Evolutionary conservation across 2,113 vertebrate species (phyloP), one percentile per base, ranked within the genome.

Genomic region (Tympanuchus pallidicinctus): DNA sequence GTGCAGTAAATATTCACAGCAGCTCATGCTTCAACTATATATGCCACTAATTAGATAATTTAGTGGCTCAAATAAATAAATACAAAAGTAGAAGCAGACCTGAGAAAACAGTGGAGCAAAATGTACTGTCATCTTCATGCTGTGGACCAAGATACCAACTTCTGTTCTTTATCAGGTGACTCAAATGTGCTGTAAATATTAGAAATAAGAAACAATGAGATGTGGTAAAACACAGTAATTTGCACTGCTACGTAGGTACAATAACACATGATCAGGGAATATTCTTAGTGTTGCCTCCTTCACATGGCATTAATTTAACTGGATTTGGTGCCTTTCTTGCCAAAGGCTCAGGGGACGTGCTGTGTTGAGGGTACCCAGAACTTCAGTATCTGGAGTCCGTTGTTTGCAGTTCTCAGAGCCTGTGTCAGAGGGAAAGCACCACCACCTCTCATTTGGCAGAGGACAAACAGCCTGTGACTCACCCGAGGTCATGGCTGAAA

Each of bases 11-110:
- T 98, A 98, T 98, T 97, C 97, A 96, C 97, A 98, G 97, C 98
- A 96, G 97, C 96, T 97, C 96, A 97, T 98, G 97, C 97, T 97
- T 98, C 98, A 98, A 95, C 96, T 86, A 96, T 98, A 97, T 97
- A 95, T 98, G 97, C 97, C 94, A 97, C 98, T 98, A 98, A 98
- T 98, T 98, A 98, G 97, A 98, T 98, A 98, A 98, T 98, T 98
- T 98, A 98, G 97, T 98, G 96, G 95, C 93, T 96, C 97, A 96
- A 97, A 98, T 98, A 98, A 98, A 98, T 98, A 98, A 98, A 97
- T 97, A 97, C 96, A 89, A 92, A 97, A 98, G 96, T 86, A 97
- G 95, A 95, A 94, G 91, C 86, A 91, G 87, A 96, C 86, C 86
- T 70, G 88, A 88, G 87, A 90, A 97, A 96, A 86, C 1, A 86